phyloP scores from a whole-genome alignment of 2,797 vertebrate species.

The Esox masquinongy region DNA sequence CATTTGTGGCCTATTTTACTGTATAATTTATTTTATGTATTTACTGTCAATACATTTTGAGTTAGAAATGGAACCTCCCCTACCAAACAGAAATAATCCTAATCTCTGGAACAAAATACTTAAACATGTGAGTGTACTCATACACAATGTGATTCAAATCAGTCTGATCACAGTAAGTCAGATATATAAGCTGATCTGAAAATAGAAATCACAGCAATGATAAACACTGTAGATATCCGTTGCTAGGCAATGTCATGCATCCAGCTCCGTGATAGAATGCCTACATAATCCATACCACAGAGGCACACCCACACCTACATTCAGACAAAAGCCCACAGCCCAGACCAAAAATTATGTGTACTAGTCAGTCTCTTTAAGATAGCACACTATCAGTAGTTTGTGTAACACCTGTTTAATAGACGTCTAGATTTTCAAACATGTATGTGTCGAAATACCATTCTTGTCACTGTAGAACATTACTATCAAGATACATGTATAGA shows the following conservation, averaged over 20 bases:
- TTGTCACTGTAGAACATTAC: neutral
- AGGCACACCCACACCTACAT: slow-evolving; percentile 14
- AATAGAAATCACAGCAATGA: slow-evolving; percentile 19
- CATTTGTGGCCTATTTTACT: neutral
- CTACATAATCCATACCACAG: slow-evolving; percentile 4
- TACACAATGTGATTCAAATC: neutral
- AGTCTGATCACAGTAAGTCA: slow-evolving; percentile 5
- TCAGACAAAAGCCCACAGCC: neutral
- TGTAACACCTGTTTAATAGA: neutral
- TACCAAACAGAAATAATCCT: neutral
- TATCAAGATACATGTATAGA: neutral
- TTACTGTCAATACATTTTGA: neutral
- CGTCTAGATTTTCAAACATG: neutral
- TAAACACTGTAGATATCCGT: slow-evolving; percentile 27
- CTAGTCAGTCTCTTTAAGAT: neutral
- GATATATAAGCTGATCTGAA: slow-evolving; percentile 1
- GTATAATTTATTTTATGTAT: neutral
- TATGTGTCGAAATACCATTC: neutral
- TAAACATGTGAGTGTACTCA: slow-evolving; percentile 2
- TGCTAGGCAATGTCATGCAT: slow-evolving; percentile 41
- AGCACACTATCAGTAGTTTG: neutral
- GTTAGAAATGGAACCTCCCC: neutral
- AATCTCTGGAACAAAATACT: slow-evolving; percentile 4
- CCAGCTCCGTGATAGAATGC: neutral
- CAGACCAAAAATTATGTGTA: neutral